Base-by-base conservation (phyloP, 2,888 invertebrate genomes). In the Drosophila picticornis region DNA sequence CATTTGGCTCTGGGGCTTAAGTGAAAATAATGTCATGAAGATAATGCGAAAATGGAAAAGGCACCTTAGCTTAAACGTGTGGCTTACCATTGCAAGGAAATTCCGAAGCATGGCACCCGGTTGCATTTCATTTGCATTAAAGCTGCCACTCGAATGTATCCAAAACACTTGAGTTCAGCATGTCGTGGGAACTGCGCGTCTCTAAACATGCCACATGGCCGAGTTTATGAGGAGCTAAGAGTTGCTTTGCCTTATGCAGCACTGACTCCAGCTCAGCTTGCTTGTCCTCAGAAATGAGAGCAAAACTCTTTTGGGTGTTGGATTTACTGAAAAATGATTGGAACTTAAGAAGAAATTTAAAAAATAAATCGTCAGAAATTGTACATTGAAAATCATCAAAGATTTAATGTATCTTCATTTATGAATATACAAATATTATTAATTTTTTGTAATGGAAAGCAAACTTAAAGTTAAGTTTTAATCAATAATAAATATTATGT, bases 1-100 rank as follows among this genome's bases (percentile, higher is more conserved):
- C 52, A 70, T 75, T 75, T 71, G 58, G 66, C 77, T 75, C 59
- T 31, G 73, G 77, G 80, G 81, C 84, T 88, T 85, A 85, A 88
- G 66, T 81, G 69, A 75, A 83, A 85, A 83, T 88, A 83, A 88
- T 81, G 81, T 74, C 79, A 67, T 68, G 64, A 67, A 85, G 86
- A 88, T 88, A 85, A 85, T 83, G 74, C 71, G 77, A 72, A 85
- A 85, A 85, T 62, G 74, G 86, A 85, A 85, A 85, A 88, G 88
- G 88, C 72, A 77, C 66, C 65, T 64, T 55, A 57, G 50, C 56
- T 80, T 68, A 52, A 71, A 68, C 75, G 56, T 64, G 63, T 61
- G 63, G 80, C 75, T 77, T 75, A 66, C 55, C 62, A 50, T 40
- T 29, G 56, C 38, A 40, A 29, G 56, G 53, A 62, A 57, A 56